These are phyloP conservation scores for Ploceus nigricollis DNA, from an alignment of 2,113 vertebrate species.

Conservation along the genomic window DNA sequence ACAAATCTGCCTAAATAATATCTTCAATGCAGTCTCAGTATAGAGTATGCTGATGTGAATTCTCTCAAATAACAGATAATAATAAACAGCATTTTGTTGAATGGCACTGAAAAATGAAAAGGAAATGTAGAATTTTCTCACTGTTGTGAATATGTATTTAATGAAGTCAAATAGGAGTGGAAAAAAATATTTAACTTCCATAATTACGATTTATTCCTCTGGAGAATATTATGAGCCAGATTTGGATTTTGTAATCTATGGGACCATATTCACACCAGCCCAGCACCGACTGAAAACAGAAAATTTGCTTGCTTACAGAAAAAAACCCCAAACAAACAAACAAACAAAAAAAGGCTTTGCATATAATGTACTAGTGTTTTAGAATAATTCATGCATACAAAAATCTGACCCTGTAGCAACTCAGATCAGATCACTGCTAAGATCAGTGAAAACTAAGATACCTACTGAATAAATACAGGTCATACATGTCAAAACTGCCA, in stretches of 20 bases:
- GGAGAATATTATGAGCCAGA: not conserved
- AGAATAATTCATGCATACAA: conserved; percentile 9
- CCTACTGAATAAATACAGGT: not conserved
- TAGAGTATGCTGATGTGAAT: not conserved
- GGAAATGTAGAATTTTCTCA: not conserved
- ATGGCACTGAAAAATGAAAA: not conserved
- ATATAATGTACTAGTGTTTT: not conserved
- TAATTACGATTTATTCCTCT: not conserved
- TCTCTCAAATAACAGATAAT: not conserved
- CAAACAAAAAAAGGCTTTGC: not conserved
- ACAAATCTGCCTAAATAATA: not conserved
- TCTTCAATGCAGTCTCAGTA: not conserved
- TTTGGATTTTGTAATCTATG: not conserved
- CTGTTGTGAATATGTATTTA: not conserved
- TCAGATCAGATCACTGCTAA: not conserved
- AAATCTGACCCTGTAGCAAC: conserved; percentile 1
- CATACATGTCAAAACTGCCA: conserved; percentile 10
- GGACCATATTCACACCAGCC: conserved; percentile 2
- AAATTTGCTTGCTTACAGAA: not conserved
- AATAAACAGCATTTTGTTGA: not conserved
- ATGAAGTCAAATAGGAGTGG: not conserved
- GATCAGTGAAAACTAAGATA: conserved; percentile 15
- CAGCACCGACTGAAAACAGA: conserved; percentile 11
- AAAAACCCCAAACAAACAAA: not conserved
- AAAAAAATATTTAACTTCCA: not conserved